Percentiles rank a stretch among this genome's conserved stretches.
These are phyloP conservation scores for Mythimna vitellina DNA, from an alignment of 2,888 invertebrate genomes.

Conservation along the genomic window DNA sequence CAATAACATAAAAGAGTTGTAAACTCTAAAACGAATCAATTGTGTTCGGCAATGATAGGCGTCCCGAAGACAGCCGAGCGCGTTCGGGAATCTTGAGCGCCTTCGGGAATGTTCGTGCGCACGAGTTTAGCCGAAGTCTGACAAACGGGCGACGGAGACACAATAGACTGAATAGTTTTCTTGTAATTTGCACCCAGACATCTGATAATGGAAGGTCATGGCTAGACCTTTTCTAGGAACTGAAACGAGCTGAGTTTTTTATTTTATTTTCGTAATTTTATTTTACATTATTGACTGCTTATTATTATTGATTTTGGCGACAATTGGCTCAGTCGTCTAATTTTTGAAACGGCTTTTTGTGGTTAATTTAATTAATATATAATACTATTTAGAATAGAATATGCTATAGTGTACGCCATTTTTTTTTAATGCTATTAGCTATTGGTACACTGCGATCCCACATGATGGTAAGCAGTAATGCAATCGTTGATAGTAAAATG, in stretches of 20 bases:
- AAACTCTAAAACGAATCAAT: conserved; percentile 40
- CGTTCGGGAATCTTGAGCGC: conserved; percentile 23
- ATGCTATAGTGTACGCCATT: no score
- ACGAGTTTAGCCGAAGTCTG: conserved; percentile 45
- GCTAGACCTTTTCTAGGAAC: conserved; percentile 54
- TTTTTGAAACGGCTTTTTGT: no score
- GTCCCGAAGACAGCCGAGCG: conserved; percentile 13
- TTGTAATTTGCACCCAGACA: conserved; percentile 64
- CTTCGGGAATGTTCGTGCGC: conserved; percentile 30
- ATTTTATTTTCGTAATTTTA: background rate
- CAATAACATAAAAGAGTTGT: conserved; percentile 3
- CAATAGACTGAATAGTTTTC: conserved; percentile 61
- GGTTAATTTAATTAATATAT: background rate
- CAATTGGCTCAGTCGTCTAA: background rate
- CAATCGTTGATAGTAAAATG: no score
- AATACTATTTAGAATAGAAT: no score
- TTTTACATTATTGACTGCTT: background rate
- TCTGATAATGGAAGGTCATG: conserved; percentile 62
- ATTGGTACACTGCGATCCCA: no score
- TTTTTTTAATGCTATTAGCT: no score
- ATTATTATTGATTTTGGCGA: background rate
- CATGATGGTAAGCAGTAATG: no score
- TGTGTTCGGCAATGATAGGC: conserved; percentile 39
- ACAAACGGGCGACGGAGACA: conserved; percentile 33
- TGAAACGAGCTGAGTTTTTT: background rate